Percentiles rank a stretch among this genome's conserved stretches.
phyloP scores from a whole-genome alignment of 2,113 vertebrate species.

The Anguilla japonica region DNA sequence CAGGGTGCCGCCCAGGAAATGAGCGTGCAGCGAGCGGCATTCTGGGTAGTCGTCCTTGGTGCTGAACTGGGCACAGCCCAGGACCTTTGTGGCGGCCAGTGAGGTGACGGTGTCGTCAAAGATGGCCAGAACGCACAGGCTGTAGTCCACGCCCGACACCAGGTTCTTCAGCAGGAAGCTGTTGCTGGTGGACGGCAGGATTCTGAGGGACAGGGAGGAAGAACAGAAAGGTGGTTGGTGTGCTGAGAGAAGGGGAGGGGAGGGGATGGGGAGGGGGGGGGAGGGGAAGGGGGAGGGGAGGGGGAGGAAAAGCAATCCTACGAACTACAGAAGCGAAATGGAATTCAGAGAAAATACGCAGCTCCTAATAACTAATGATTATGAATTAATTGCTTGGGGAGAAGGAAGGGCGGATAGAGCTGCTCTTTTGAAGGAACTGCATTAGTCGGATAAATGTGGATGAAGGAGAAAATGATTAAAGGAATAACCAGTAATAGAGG shows the following conservation, averaged over 20 bases:
- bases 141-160: constrained; percentile 82
- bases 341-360: constrained; percentile 5
- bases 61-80: constrained; percentile 84
- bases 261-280: neutral
- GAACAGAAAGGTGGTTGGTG: neutral
- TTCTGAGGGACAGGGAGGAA: constrained; percentile 61
- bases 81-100: constrained; percentile 78
- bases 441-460: constrained; percentile 11
- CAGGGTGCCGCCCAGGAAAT: constrained; percentile 87
- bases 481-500: neutral
- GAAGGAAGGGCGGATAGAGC: constrained; percentile 26
- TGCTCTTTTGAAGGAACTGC: constrained; percentile 19
- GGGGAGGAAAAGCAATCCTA: neutral
- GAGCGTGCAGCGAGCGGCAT: constrained; percentile 84
- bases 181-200: constrained; percentile 79
- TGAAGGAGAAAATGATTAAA: constrained; percentile 27
- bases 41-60: constrained; percentile 83
- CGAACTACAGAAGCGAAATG: neutral
- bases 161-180: constrained; percentile 84
- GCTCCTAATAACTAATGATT: constrained; percentile 12
- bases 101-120: constrained; percentile 80
- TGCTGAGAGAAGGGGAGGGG: constrained; percentile 4
- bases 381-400: constrained; percentile 19
- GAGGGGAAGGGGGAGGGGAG: neutral
- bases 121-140: constrained; percentile 86